Evolutionary conservation across 2,113 vertebrate genomes (phyloP), one percentile per base, ranked within the genome.

Genomic region (Esox niger): DNA sequence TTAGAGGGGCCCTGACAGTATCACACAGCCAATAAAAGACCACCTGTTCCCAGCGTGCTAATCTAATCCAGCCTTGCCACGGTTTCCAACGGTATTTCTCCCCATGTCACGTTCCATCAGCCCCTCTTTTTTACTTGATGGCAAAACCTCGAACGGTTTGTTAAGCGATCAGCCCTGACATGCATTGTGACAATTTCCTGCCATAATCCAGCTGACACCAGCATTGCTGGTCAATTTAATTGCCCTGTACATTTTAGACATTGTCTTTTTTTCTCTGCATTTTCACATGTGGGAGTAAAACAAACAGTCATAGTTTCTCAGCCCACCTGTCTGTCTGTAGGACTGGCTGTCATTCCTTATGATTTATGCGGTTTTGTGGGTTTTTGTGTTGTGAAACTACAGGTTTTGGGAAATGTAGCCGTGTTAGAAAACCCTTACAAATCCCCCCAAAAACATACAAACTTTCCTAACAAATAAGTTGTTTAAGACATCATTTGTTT

Each of bases 1-100:
- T 86, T 79, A 81, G 75, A 77, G 78, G 66, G 74, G 79, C 72
- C 77, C 79, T 84, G 84, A 89, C 88, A 86, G 84, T 87, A 86
- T 88, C 86, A 84, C 68, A 73, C 79, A 80, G 73, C 78, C 87
- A 88, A 87, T 91, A 89, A 90, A 91, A 86, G 83, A 76, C 87
- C 91, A 91, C 89, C 88, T 90, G 90, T 90, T 90, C 83, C 84
- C 38, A 73, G 69, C 80, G 86, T 76, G 70, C 86, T 88, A 88
- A 89, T 91, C 83, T 88, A 91, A 91, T 90, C 84, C 83, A 60
- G 78, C 85, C 86, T 80, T 62, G 78, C 75, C 68, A 47, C 78
- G 86, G 79, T 81, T 84, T 27, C n/a, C 72, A 61, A 73, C 66
- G 75, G 69, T 69, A 76, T 86, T 83, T 80, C 75, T 81, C 79